Evolutionary conservation across 1,140 invertebrate species (phyloP).

Genomic region (Lineus longissimus): DNA sequence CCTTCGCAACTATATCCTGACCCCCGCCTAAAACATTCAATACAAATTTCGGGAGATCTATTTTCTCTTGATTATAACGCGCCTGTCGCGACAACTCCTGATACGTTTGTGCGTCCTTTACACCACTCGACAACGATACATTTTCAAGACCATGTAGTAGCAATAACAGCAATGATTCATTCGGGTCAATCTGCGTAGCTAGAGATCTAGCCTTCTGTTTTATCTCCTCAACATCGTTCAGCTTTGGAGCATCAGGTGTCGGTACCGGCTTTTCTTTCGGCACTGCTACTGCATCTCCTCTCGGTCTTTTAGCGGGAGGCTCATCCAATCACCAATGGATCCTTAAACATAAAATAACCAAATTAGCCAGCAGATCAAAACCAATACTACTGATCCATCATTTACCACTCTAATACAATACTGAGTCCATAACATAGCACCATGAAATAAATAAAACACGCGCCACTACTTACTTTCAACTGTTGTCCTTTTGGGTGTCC

Average conservation of each 20-base stretch:
- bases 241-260: neutral
- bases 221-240: neutral
- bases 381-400: too few relatives aligned
- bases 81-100: conserved; percentile 18
- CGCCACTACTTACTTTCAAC: too few relatives aligned
- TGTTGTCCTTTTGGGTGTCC: too few relatives aligned
- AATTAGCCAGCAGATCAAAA: too few relatives aligned
- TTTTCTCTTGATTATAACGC: conserved; percentile 8
- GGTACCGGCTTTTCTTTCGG: too few relatives aligned
- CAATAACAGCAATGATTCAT: conserved; percentile 11
- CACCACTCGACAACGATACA: neutral
- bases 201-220: conserved; percentile 18
- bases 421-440: too few relatives aligned
- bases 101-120: conserved; percentile 13
- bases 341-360: too few relatives aligned
- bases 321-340: too few relatives aligned
- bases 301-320: too few relatives aligned
- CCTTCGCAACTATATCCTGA: conserved; percentile 9
- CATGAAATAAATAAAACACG: too few relatives aligned
- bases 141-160: conserved; percentile 12
- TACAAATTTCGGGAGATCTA: conserved; percentile 12
- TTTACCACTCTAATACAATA: too few relatives aligned
- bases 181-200: conserved; percentile 12
- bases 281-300: too few relatives aligned
- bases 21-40: conserved; percentile 15